phyloP scores from a whole-genome alignment of 2,113 vertebrate species.

The Lethenteron camtschaticum region DNA sequence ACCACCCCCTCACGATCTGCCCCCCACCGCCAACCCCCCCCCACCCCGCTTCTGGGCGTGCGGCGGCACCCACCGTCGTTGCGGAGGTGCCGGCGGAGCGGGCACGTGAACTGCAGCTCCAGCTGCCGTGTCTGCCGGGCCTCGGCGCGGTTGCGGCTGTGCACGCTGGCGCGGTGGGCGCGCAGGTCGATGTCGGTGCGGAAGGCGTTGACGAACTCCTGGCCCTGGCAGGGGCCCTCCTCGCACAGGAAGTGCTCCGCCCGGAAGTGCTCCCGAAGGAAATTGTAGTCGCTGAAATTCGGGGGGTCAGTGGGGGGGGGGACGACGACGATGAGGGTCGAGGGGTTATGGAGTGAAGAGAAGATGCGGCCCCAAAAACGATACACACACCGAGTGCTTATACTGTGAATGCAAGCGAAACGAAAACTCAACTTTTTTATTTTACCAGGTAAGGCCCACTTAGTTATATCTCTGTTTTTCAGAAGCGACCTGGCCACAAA shows the following conservation, averaged over 20 bases:
- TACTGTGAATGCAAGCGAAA: not conserved
- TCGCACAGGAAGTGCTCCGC: constrained; percentile 85
- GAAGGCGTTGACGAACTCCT: constrained; percentile 92
- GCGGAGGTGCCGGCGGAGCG: constrained; percentile 40
- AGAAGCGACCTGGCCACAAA: too few relatives aligned
- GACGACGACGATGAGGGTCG: too few relatives aligned
- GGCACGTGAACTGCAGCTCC: constrained; percentile 69
- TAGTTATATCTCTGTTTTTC: too few relatives aligned
- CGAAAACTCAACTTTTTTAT: not conserved
- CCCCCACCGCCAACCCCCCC: too few relatives aligned
- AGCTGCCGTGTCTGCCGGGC: constrained; percentile 90
- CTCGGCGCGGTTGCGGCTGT: constrained; percentile 83
- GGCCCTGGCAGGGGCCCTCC: constrained; percentile 59
- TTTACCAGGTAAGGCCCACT: not conserved
- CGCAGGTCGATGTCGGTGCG: constrained; percentile 89
- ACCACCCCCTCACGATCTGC: too few relatives aligned
- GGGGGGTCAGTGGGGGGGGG: too few relatives aligned
- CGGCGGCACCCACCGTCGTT: constrained; percentile 32
- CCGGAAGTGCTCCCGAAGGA: constrained; percentile 76
- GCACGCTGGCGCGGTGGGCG: constrained; percentile 59
- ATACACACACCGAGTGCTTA: not conserved
- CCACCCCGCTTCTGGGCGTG: too few relatives aligned
- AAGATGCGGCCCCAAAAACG: not conserved
- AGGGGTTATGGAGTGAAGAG: not conserved
- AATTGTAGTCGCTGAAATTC: constrained; percentile 47